phyloP scores from a whole-genome alignment of 2,113 vertebrate species.

The Anguilla japonica region DNA sequence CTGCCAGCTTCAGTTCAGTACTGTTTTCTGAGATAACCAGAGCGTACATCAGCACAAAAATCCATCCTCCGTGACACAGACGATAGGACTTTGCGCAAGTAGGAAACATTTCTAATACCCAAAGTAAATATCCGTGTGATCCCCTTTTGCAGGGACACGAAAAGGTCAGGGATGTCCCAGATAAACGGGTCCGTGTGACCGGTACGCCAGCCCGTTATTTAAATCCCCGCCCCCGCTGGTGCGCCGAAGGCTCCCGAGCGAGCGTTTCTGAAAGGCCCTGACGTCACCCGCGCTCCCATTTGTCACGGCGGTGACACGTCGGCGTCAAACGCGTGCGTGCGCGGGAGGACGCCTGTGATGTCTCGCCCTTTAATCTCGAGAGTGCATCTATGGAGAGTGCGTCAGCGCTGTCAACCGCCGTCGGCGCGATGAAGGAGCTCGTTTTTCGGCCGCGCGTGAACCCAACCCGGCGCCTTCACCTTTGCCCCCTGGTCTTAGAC shows the following conservation, averaged over 20 bases:
- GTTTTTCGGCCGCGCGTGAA: not conserved
- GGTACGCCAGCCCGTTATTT: not conserved
- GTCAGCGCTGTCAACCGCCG: not conserved
- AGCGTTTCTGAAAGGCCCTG: not conserved
- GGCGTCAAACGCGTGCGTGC: not conserved
- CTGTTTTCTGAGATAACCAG: too few relatives aligned
- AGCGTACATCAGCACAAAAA: too few relatives aligned
- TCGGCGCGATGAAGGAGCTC: not conserved
- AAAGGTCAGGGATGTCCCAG: conserved; percentile 30
- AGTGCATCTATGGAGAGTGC: not conserved
- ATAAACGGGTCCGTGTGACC: conserved; percentile 26
- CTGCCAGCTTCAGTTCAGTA: too few relatives aligned
- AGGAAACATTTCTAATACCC: conserved; percentile 11
- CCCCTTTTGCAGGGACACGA: not conserved
- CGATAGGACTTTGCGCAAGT: not conserved
- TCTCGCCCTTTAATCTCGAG: not conserved
- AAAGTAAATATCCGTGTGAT: conserved; percentile 17
- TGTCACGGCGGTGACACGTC: not conserved
- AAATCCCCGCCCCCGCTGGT: not conserved
- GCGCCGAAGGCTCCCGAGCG: not conserved
- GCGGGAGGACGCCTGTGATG: not conserved
- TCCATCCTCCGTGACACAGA: not conserved
- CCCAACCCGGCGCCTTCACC: not conserved
- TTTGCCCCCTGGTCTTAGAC: not conserved
- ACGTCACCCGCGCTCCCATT: conserved; percentile 11